Evolutionary conservation across 2,888 invertebrate species (phyloP), one percentile per base, ranked within the genome.

Genomic region (Ophonus ardosiacus): DNA sequence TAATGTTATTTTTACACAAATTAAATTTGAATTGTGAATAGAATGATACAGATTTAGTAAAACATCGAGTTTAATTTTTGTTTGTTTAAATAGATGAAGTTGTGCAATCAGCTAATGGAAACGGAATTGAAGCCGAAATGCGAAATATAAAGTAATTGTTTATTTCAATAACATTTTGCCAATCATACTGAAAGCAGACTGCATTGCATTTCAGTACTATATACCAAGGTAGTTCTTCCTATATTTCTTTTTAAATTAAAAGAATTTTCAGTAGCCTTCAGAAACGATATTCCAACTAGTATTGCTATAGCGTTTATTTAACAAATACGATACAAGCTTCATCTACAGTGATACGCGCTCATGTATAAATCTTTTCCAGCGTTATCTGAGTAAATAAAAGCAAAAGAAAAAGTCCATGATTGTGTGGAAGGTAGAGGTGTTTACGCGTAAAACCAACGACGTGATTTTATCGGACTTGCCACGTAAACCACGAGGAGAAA

Each of bases 31-130:
- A 51, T 51, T 6, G 43, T 13, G 43, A 51, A 13, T 17, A 51
- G 43, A 51, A 13, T 59, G n/a, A n/a, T 59, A 17, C 59, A 59
- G 59, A 7, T 13, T 7, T 59, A 59, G 31, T 31, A 4, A 59
- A 59, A 51, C 10, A 51, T 51, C 43, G 43, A 8, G 43, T 51
- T 51, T 51, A 51, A 51, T 51, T 51, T 51, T 51, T 51, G 43
- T 51, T 51, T 51, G 43, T 51, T 51, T 51, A 51, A 51, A 51
- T 51, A 15, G 40, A 68, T 68, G 68, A 68, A 68, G 24, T 76
- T 17, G 76, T 10, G 65, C 71, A 81, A 81, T 81, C 81, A 81
- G 51, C 81, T 68, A 81, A 81, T 81, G 81, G 68, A 43, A 21
- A 7, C 68, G 56, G 17, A 21, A 15, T 80, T 80, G 59, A 59